phyloP scores from a whole-genome alignment of 2,113 vertebrate species.

The Antechinus flavipes region DNA sequence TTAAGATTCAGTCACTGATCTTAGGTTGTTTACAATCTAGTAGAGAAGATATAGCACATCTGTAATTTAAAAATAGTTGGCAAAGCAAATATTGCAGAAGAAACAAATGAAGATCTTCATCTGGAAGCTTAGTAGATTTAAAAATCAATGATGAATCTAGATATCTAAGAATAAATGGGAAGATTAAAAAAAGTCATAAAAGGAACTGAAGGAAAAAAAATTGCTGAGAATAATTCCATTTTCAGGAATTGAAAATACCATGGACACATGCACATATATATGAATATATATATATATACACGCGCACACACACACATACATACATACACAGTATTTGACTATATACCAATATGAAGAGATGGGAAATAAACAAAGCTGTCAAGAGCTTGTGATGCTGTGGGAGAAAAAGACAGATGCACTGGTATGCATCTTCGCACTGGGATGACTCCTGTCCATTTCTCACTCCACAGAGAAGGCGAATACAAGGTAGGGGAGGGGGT shows the following conservation, averaged over 20 bases:
- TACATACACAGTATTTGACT: neutral
- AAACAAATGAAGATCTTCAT: neutral
- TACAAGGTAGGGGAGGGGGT: neutral
- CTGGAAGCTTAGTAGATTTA: neutral
- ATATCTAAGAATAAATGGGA: neutral
- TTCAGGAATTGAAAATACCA: neutral
- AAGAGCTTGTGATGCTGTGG: neutral
- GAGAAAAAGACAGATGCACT: neutral
- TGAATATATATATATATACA: neutral
- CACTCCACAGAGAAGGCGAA: neutral
- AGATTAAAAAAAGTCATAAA: slow-evolving; percentile 9
- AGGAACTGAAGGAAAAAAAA: neutral
- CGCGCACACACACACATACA: neutral
- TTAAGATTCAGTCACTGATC: neutral
- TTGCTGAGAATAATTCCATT: neutral
- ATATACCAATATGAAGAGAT: slow-evolving; percentile 2
- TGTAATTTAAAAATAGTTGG: neutral
- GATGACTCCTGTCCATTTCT: neutral
- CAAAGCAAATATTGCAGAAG: neutral
- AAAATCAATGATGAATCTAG: neutral
- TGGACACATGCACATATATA: neutral
- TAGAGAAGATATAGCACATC: neutral
- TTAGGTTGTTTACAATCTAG: neutral
- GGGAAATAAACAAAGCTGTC: neutral
- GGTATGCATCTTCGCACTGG: neutral